Base-by-base conservation (phyloP, 2,797 vertebrate species). In the Choloepus didactylus region DNA sequence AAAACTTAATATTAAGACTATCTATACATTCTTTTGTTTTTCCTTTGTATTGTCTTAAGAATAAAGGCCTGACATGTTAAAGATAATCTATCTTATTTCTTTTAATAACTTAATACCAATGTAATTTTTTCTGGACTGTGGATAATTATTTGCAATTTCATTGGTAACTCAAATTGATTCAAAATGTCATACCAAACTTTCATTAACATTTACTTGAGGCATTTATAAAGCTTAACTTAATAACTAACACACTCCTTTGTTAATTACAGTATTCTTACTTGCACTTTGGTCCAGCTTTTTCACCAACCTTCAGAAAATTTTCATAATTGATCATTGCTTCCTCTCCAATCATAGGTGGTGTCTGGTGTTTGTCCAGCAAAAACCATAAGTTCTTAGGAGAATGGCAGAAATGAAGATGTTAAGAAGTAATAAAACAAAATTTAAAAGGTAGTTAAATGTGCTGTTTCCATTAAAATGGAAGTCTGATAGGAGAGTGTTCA, bases 251-350 rank as follows among this genome's bases (percentile, higher is more conserved):
- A 82, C 2, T 62, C 15, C 44, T 95, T 87, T 59, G 59, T 85
- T 85, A 93, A 79, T 77, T 31, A 92, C 89, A 76, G 91, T 93
- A 93, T 79, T 96, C 99, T 98, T 98, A 99, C 99, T 98, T 99
- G 99, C 99, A 99, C 97, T 99, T 99, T 59, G 98, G 96, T 93
- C 99, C 99, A 54, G 99, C 99, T 97, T 99, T 99, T 95, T 99
- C 99, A 91, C 99, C 99, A 91, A 99, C 99, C 98, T 99, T 99
- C 98, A 99, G 98, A 98, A 99, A 99, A 91, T 99, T 99, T 96
- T 99, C 99, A 87, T 99, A 99, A 98, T 99, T 99, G 96, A 99
- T 99, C 99, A 99, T 99, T 94, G 99, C 99, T 98, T 99, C 99
- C 75, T 99, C 99, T 46, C 99, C 99, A 93, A 98, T 98, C 97